Conservation (phyloP, 2,888 invertebrate species). For the Phalangium opilio region DNA sequence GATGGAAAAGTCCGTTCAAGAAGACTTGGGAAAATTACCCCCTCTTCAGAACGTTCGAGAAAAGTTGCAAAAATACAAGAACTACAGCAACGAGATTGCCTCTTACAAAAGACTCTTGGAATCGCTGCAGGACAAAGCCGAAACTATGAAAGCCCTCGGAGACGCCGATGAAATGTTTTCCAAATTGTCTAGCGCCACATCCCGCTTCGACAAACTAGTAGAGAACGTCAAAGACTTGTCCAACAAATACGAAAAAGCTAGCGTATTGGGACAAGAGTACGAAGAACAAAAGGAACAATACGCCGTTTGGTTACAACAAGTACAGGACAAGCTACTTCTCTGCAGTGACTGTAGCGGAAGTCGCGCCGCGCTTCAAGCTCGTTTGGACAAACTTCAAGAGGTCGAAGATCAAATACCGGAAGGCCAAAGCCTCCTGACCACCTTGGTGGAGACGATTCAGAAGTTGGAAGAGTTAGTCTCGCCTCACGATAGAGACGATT, state of each 20-base stretch:
- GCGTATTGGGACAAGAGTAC: constrained; percentile 6
- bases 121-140: constrained; percentile 61
- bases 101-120: constrained; percentile 82
- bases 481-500: constrained; percentile 63
- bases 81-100: constrained; percentile 63
- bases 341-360: constrained; percentile 62
- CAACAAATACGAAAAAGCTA: no score
- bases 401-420: constrained; percentile 60
- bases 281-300: constrained; percentile 10
- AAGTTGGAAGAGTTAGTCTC: constrained; percentile 47
- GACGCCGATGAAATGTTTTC: neutral
- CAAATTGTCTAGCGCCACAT: no score
- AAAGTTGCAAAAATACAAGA: constrained; percentile 49
- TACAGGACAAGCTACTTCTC: constrained; percentile 9
- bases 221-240: no score
- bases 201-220: no score
- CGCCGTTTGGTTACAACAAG: constrained; percentile 13
- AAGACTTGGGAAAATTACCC: constrained; percentile 28
- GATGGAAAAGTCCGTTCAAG: constrained; percentile 49
- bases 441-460: constrained; percentile 55
- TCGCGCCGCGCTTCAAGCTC: constrained; percentile 63
- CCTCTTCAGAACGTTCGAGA: constrained; percentile 71
- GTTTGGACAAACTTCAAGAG: constrained; percentile 60
- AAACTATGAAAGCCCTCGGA: neutral
- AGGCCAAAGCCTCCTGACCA: constrained; percentile 58